These are phyloP conservation scores for Troilus luridus DNA, from an alignment of 2,888 invertebrate genomes.

Conservation along the genomic window DNA sequence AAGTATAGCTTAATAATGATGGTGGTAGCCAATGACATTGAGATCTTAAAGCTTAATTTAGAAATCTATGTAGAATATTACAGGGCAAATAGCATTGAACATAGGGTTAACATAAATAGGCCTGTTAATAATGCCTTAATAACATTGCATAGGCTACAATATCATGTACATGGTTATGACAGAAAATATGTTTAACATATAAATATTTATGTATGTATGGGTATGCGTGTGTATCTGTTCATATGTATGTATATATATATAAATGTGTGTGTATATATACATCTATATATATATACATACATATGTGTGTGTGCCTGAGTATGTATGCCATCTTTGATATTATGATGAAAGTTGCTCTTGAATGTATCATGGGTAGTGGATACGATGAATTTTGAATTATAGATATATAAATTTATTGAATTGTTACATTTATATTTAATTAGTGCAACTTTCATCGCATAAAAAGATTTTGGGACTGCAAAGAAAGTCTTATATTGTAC, in stretches of 20 bases:
- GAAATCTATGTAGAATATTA: constrained; percentile 62
- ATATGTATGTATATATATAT: not conserved
- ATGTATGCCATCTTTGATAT: constrained; percentile 54
- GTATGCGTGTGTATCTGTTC: not conserved
- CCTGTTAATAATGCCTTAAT: constrained; percentile 64
- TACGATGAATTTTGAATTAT: constrained; percentile 32
- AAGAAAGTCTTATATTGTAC: constrained; percentile 57
- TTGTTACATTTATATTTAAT: constrained; percentile 52
- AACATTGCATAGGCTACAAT: constrained; percentile 61
- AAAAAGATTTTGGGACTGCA: constrained; percentile 55
- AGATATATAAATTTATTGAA: constrained; percentile 47
- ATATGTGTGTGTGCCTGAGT: not conserved
- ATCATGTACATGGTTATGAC: constrained; percentile 59
- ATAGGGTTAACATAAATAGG: constrained; percentile 60
- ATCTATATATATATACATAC: not conserved
- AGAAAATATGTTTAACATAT: constrained; percentile 56
- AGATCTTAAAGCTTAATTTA: constrained; percentile 61
- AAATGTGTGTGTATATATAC: not conserved
- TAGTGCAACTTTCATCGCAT: constrained; percentile 57
- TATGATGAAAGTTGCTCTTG: constrained; percentile 55
- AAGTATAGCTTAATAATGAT: constrained; percentile 60
- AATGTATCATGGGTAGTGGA: not conserved
- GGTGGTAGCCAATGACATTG: constrained; percentile 57
- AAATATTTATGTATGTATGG: constrained; percentile 45
- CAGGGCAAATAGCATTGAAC: constrained; percentile 61